Base-by-base conservation (phyloP, 2,113 vertebrate genomes). In the Xenus cinereus region DNA sequence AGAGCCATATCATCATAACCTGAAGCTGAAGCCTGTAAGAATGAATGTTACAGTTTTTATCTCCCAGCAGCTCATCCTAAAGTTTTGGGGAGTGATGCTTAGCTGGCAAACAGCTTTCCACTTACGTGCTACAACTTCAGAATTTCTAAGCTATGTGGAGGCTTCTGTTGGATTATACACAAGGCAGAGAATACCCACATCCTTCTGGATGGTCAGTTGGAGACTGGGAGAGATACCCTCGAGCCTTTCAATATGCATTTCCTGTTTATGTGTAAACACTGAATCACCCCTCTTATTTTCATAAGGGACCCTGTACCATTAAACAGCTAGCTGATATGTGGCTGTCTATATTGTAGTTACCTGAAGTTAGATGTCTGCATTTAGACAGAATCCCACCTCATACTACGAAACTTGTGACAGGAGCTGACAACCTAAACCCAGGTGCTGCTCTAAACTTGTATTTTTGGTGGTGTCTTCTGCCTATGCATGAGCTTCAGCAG, bases 81-180 rank as follows among this genome's bases (percentile, higher is more conserved):
- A 24, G 5, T 33, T 80, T 28, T 76, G 28, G 53, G 60, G 12
- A 46, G 3, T 2, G 2, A 5, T 32, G 8, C 8, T 53, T 14
- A 68, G 24, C 11, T 14, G 1, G 1, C 6, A 37, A 60, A 46
- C 28, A 3, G 2, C 14, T 53, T 92, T 62, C 27, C 22, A 27
- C 1, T 2, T 32, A n/a, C 3, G 0, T 33, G 2, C 5, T 75
- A 10, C 17, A 56, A 33, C 46, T 30, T 51, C 28, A 22, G 9
- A 24, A 10, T 77, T 73, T 89, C 23, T 57, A 64, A 68, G 9
- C 5, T 68, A 43, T 33, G 30, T 46, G 69, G 30, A 73, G 48
- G 26, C 33, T 77, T 26, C 22, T 46, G 14, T 33, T 39, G 51
- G 46, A 13, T 66, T 66, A 56, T 32, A 35, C 3, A 39, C 4